A percentile compares a stretch with the other conserved stretches of the same genome.
phyloP scores from a whole-genome alignment of 2,888 invertebrate species.

The Dynastes grantii region DNA sequence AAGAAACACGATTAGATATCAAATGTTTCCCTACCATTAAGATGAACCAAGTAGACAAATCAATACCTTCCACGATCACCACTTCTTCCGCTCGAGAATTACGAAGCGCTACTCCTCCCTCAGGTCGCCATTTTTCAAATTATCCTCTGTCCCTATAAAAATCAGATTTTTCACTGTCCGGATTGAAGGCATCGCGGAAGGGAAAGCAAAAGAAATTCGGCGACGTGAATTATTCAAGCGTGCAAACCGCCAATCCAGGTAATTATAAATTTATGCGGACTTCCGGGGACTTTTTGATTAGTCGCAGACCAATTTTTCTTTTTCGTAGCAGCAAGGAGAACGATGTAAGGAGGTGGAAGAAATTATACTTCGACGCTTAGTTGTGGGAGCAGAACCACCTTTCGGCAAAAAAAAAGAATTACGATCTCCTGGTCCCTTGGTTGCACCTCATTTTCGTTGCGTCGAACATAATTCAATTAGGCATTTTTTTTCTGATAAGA shows the following conservation, averaged over 20 bases:
- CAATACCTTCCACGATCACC: too few species aligned
- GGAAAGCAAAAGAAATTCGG: conserved; percentile 6
- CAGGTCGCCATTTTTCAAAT: conserved; percentile 5
- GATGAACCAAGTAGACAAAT: too few species aligned
- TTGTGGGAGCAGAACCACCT: background rate
- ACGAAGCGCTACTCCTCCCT: background rate
- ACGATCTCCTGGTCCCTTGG: conserved; percentile 5
- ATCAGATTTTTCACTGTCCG: conserved; percentile 24
- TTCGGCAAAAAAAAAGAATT: conserved; percentile 3
- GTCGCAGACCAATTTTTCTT: conserved; percentile 43
- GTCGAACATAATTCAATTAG: conserved; percentile 38
- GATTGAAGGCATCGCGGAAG: conserved; percentile 27
- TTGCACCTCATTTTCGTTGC: conserved; percentile 33
- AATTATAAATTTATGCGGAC: conserved; percentile 46
- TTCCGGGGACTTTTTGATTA: conserved; percentile 45
- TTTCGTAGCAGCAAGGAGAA: conserved; percentile 6
- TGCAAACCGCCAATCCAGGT: conserved; percentile 40
- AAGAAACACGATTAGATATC: too few species aligned
- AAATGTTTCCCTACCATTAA: too few species aligned
- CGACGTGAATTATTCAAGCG: conserved; percentile 36
- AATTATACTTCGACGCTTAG: conserved; percentile 36
- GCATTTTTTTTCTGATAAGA: conserved; percentile 1
- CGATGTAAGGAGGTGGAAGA: conserved; percentile 13
- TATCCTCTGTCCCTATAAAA: conserved; percentile 11
- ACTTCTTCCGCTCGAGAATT: background rate